These are phyloP conservation scores for Blomia tropicalis DNA, from an alignment of 2,888 invertebrate species.

Conservation along the genomic window DNA sequence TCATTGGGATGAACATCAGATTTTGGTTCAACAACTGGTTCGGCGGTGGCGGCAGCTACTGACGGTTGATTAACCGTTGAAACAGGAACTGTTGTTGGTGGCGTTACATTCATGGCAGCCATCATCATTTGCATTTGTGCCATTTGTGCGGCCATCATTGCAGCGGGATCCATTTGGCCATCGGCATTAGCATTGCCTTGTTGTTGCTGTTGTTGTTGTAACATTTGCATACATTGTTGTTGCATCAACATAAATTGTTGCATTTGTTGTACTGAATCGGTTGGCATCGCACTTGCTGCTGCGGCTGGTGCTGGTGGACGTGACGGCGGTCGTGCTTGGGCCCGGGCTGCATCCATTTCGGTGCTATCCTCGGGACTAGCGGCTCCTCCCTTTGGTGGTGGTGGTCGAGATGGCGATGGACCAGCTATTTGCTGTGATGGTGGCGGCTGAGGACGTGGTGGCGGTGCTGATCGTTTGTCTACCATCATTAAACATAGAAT, in stretches of 20 bases:
- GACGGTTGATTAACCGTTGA: not conserved
- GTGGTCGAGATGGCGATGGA: not conserved
- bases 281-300: not conserved
- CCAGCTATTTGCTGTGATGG: slow-evolving; percentile 1
- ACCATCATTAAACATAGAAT: not conserved
- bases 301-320: slow-evolving; percentile 6
- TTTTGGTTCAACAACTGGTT: no score
- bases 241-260: slow-evolving; percentile 16
- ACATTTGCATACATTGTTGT: slow-evolving; percentile 15
- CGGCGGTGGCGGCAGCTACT: not conserved
- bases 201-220: slow-evolving; percentile 17
- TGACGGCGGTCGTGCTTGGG: not conserved
- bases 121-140: slow-evolving; percentile 14
- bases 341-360: not conserved
- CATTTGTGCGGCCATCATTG: not conserved
- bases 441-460: slow-evolving; percentile 18
- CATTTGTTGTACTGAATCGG: slow-evolving; percentile 15
- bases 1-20: not conserved
- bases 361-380: not conserved
- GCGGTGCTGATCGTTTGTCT: slow-evolving; percentile 10
- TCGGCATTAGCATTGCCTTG: not conserved
- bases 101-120: not conserved
- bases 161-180: not conserved
- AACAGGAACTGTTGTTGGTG: not conserved
- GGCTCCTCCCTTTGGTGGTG: not conserved